Evolutionary conservation across 1,140 invertebrate genomes (phyloP).

Genomic region (Drosophila auraria): DNA sequence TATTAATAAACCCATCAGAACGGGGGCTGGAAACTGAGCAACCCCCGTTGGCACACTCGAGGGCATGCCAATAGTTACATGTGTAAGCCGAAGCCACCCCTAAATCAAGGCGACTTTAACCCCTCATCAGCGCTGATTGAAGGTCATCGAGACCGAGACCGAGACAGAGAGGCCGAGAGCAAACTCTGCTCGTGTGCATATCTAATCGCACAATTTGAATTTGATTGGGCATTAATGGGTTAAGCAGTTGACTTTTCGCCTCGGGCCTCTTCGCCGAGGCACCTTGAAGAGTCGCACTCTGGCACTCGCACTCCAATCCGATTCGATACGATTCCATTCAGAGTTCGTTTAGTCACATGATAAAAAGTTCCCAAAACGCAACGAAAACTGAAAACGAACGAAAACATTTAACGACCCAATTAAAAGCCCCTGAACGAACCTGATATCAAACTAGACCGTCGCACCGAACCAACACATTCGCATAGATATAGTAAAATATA

Average conservation of each 20-base stretch:
- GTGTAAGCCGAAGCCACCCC: constrained; percentile 69
- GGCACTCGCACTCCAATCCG: constrained; percentile 5
- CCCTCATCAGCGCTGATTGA: constrained; percentile 50
- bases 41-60: constrained; percentile 57
- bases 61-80: constrained; percentile 67
- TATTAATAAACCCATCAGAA: constrained; percentile 78
- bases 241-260: constrained; percentile 69
- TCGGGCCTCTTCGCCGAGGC: constrained; percentile 29
- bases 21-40: constrained; percentile 57
- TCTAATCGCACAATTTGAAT: constrained; percentile 72
- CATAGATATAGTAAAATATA: constrained; percentile 72
- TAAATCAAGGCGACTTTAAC: constrained; percentile 46
- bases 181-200: constrained; percentile 52
- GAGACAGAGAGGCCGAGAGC: background rate
- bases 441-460: constrained; percentile 69
- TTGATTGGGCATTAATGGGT: constrained; percentile 80
- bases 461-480: constrained; percentile 43
- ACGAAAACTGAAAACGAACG: constrained; percentile 35
- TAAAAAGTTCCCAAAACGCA: constrained; percentile 30
- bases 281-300: constrained; percentile 64
- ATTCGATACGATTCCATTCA: constrained; percentile 32
- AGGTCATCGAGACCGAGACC: constrained; percentile 49
- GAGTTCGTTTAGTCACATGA: constrained; percentile 56
- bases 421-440: constrained; percentile 71
- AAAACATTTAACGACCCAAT: constrained; percentile 81